Conservation (phyloP, 1,140 invertebrate species). For the Cydia fagiglandana region DNA sequence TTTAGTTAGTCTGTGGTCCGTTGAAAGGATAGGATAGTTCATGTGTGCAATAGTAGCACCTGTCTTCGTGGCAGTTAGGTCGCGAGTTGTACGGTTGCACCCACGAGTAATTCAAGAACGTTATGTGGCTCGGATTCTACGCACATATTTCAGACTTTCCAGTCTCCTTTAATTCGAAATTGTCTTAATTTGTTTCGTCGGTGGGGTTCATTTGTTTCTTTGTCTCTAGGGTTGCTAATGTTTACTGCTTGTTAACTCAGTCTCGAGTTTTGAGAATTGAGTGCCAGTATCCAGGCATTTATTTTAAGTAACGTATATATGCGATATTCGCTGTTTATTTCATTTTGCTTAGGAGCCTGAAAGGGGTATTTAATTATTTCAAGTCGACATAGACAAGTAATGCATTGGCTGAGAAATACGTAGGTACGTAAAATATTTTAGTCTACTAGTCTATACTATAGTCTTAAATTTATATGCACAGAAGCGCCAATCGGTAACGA, state of each 20-base stretch:
- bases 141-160: slow-evolving; percentile 64
- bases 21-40: slow-evolving; percentile 32
- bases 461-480: background rate
- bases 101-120: slow-evolving; percentile 47
- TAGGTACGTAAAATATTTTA: background rate
- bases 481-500: background rate
- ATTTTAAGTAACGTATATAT: background rate
- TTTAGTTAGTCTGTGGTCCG: slow-evolving; percentile 39
- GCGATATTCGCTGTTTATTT: background rate
- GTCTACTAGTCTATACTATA: background rate
- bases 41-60: slow-evolving; percentile 44
- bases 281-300: background rate
- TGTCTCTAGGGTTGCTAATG: slow-evolving; percentile 45
- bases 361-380: background rate
- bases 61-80: slow-evolving; percentile 47
- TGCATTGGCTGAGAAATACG: background rate
- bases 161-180: slow-evolving; percentile 68
- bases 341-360: background rate
- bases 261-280: slow-evolving; percentile 26
- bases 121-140: slow-evolving; percentile 54
- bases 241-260: slow-evolving; percentile 21
- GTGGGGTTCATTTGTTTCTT: slow-evolving; percentile 56
- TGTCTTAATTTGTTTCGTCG: slow-evolving; percentile 70
- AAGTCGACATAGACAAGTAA: background rate
- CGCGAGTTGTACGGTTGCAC: slow-evolving; percentile 38